A percentile compares a stretch with the other conserved stretches of the same genome.
phyloP scores from a whole-genome alignment of 1,140 invertebrate species.

The Antheraea pernyi region DNA sequence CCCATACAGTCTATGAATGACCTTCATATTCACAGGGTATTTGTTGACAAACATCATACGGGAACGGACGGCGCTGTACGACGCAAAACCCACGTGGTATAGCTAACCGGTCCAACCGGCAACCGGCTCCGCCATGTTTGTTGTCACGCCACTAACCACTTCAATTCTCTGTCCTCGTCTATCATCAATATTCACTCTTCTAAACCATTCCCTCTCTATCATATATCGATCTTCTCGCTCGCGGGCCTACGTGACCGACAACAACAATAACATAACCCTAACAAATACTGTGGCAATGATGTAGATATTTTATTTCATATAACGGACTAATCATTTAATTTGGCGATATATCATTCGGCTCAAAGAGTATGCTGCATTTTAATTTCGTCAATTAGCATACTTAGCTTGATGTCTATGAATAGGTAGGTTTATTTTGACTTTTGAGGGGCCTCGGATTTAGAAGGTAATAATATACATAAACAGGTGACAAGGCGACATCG shows the following conservation, averaged over 20 bases:
- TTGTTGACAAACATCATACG: slow-evolving; percentile 76
- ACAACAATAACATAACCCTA: slow-evolving; percentile 60
- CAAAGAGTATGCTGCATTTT: slow-evolving; percentile 27
- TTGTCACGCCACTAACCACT: slow-evolving; percentile 62
- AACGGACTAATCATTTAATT: slow-evolving; percentile 18
- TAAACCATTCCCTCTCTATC: slow-evolving; percentile 32
- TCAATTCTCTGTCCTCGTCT: slow-evolving; percentile 42
- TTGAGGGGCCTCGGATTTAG: slow-evolving; percentile 13
- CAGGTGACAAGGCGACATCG: slow-evolving; percentile 25
- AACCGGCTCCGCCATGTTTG: slow-evolving; percentile 75
- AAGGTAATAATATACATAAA: background rate
- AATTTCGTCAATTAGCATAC: slow-evolving; percentile 16
- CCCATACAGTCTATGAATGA: slow-evolving; percentile 47
- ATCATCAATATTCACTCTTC: slow-evolving; percentile 29
- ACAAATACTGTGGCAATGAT: slow-evolving; percentile 35
- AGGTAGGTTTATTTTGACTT: slow-evolving; percentile 12
- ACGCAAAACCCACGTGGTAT: slow-evolving; percentile 70
- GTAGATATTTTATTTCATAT: slow-evolving; percentile 24
- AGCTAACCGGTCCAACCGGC: slow-evolving; percentile 65
- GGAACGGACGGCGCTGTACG: slow-evolving; percentile 56
- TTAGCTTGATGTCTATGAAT: slow-evolving; percentile 13
- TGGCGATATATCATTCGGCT: slow-evolving; percentile 28
- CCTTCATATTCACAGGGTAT: slow-evolving; percentile 61
- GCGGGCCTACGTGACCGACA: slow-evolving; percentile 68
- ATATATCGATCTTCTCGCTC: slow-evolving; percentile 43